Evolutionary conservation across 2,888 invertebrate species (phyloP), one percentile per base, ranked within the genome.

Genomic region (Xestoiulus laeticollis): DNA sequence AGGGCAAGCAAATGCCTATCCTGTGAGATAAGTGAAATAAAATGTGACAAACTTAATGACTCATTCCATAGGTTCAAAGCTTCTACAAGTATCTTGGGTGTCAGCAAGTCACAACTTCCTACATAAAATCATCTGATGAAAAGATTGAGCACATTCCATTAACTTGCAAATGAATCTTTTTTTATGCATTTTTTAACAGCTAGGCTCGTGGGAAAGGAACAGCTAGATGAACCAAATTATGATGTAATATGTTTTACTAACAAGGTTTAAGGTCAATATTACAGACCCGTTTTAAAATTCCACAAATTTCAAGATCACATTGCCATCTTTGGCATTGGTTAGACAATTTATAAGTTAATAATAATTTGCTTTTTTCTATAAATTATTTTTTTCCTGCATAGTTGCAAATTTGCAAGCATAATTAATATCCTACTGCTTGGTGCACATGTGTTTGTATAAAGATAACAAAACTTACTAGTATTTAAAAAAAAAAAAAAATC

Each of bases 11-110:
- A n/a, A n/a, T 26, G 68, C 6, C 22, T n/a, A 10, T 22, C 26
- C n/a, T 68, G 26, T 10, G 68, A 12, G 68, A 22, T 59, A 59
- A 59, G 68, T 68, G 68, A 26, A 68, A 22, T 26, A 26, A 12
- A 68, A 78, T 78, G 78, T 78, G 78, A 30, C 30, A 12, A 78
- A 78, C 30, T 30, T 30, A 78, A 78, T 78, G 78, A 78, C 78
- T 78, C 78, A 78, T 26, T 30, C 78, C 4, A 38, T 38, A 38
- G 78, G 78, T 78, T 78, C 68, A 78, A 38, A 78, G 78, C 14
- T 78, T 38, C n/a, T n/a, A 38, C 2, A 5, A 16, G 68, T 26
- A 30, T 78, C 30, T 16, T 78, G 30, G 30, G 78, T 26, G 78
- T 30, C 78, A 26, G 30, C 26, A 78, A 78, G 30, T 30, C 26